Conservation (phyloP, 2,113 vertebrate species). For the Bos javanicus region DNA sequence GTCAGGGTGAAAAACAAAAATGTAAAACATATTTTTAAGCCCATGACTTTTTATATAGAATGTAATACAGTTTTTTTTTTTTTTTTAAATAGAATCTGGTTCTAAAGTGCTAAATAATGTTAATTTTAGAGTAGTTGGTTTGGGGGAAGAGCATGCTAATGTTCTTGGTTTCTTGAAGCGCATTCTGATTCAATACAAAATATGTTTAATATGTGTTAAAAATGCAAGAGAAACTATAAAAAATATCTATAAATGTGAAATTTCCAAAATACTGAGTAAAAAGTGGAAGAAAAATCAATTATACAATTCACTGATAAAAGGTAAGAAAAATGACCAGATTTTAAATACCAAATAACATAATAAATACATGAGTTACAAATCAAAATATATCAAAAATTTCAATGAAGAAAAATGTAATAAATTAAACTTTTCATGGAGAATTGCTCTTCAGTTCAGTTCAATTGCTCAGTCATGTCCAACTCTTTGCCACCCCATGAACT, state of each 20-base stretch:
- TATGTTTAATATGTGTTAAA: background rate
- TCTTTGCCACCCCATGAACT: background rate
- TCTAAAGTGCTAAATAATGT: background rate
- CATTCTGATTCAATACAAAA: background rate
- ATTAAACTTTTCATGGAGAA: background rate
- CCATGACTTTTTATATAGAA: background rate
- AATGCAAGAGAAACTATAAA: background rate
- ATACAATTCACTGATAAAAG: background rate
- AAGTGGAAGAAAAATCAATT: background rate
- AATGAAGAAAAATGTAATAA: background rate
- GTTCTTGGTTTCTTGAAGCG: background rate
- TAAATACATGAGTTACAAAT: background rate
- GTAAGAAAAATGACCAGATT: background rate
- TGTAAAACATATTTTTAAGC: background rate
- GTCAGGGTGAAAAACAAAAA: background rate
- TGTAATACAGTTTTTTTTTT: background rate
- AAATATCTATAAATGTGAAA: background rate
- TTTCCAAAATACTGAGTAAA: background rate
- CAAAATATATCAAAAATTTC: background rate
- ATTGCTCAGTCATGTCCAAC: rapidly evolving
- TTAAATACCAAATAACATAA: background rate
- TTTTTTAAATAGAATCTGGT: background rate
- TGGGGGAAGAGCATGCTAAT: background rate
- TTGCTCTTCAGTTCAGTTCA: background rate
- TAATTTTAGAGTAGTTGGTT: background rate